Evolutionary conservation across 2,797 vertebrate genomes (phyloP).

Genomic region (Alauda arvensis): DNA sequence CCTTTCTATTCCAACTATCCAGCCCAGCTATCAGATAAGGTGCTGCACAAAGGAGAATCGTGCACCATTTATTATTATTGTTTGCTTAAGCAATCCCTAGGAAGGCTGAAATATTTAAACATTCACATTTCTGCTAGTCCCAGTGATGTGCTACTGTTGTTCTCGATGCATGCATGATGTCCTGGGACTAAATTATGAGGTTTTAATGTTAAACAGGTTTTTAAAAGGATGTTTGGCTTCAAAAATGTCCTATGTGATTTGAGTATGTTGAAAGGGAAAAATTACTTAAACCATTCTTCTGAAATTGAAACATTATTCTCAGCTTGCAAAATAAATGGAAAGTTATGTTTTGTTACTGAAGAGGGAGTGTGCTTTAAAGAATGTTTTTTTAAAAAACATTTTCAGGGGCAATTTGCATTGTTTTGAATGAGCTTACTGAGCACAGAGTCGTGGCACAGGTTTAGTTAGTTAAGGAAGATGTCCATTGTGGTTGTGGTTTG

Average conservation of each 20-base stretch:
- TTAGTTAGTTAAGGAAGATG: not conserved
- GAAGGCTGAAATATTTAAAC: slow-evolving; percentile 8
- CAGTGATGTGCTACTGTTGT: slow-evolving; percentile 17
- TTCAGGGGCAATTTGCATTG: not conserved
- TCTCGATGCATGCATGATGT: not conserved
- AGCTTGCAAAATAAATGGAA: slow-evolving; percentile 8
- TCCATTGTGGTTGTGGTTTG: not conserved
- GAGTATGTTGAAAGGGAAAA: not conserved
- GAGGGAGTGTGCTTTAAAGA: not conserved
- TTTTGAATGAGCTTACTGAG: not conserved
- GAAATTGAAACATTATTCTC: not conserved
- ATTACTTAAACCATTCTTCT: not conserved
- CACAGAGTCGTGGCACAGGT: not conserved
- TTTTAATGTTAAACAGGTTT: slow-evolving; percentile 15
- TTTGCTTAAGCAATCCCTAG: not conserved
- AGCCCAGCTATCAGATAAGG: not conserved
- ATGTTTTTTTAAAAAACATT: not conserved
- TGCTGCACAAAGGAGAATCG: not conserved
- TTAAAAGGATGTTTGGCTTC: slow-evolving; percentile 19
- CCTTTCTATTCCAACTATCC: not conserved
- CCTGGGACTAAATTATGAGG: not conserved
- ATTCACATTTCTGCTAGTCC: not conserved
- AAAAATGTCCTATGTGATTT: not conserved
- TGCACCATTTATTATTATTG: not conserved
- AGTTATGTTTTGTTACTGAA: not conserved